Evolutionary conservation across 2,113 vertebrate genomes (phyloP).

Genomic region (Gallinago paraguaiae): DNA sequence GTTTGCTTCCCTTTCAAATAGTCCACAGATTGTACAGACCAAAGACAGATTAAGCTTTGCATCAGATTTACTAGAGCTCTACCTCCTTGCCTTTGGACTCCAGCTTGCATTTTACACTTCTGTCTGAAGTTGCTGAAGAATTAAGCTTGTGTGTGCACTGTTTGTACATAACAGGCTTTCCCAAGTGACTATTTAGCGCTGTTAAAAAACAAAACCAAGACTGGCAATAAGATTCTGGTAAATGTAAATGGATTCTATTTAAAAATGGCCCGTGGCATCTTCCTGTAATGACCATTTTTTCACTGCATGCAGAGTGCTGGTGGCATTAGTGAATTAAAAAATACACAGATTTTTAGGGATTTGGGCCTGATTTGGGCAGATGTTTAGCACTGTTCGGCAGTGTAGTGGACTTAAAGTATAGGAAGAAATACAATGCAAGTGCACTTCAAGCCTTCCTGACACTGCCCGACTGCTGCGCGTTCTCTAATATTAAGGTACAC

Average conservation of each 20-base stretch:
- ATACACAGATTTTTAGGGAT: neutral
- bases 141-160: slow-evolving; percentile 12
- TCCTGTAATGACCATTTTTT: slow-evolving; percentile 14
- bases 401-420: neutral
- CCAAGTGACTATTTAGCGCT: slow-evolving; percentile 37
- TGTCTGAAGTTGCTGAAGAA: slow-evolving; percentile 47
- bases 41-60: slow-evolving; percentile 52
- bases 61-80: slow-evolving; percentile 37
- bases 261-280: neutral
- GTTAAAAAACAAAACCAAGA: slow-evolving; percentile 14
- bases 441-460: neutral
- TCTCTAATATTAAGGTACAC: neutral
- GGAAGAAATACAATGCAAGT: neutral
- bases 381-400: neutral
- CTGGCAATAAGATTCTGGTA: neutral
- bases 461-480: neutral
- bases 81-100: slow-evolving; percentile 25
- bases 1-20: slow-evolving; percentile 31
- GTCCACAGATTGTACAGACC: slow-evolving; percentile 6
- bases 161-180: slow-evolving; percentile 23
- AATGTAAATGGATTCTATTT: slow-evolving; percentile 27
- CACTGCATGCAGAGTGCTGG: neutral
- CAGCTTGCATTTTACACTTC: slow-evolving; percentile 38
- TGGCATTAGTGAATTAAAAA: slow-evolving; percentile 17
- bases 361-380: neutral